Base-by-base conservation (phyloP, 1,140 invertebrate genomes). In the Goniozus legneri region DNA sequence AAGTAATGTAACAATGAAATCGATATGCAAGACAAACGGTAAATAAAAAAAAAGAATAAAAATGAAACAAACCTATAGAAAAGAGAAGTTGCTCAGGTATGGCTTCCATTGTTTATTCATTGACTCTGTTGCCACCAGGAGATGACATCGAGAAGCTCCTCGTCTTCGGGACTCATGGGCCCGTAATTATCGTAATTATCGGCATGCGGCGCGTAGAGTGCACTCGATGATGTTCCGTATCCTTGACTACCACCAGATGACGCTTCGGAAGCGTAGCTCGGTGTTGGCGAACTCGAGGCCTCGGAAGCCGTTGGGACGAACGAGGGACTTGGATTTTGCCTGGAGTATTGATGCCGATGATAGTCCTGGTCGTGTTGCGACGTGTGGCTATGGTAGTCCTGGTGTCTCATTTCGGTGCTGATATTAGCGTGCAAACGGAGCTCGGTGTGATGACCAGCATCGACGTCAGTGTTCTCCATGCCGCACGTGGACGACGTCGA, bases 101-200 rank as follows among this genome's bases (percentile, higher is more conserved):
- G n/a, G n/a, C n/a, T n/a, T n/a, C n/a, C n/a, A n/a, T n/a, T n/a
- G 24, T 7, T 27, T 7, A 27, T 42, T 69, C 67, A 77, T 58
- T 80, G 78, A 40, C 71, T 74, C 58, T 83, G 75, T 71, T 92
- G 89, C 89, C 89, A 95, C 80, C 87, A 91, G 14, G 85, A 87
- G 61, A 93, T 90, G 50, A 87, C 90, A 62, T 95, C 91, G 22
- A 95, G 79, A 1, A 95, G 80, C 60, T 94, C 91, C 69, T 94
- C 91, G 70, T 95, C 92, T 67, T 92, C 91, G 13, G 87, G 87
- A 64, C 87, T 91, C 76, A 91, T 86, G 0, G 87, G 83, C 50
- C 89, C 86, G 64, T 89, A 89, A 62, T 83, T 85, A 56, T 89
- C 86, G 62, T 86, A 86, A 47, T 79, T 76, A 42, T 86, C 84